Evolutionary conservation across 2,888 invertebrate genomes (phyloP), one percentile per base, ranked within the genome.

Genomic region (Spicauda simplicius): DNA sequence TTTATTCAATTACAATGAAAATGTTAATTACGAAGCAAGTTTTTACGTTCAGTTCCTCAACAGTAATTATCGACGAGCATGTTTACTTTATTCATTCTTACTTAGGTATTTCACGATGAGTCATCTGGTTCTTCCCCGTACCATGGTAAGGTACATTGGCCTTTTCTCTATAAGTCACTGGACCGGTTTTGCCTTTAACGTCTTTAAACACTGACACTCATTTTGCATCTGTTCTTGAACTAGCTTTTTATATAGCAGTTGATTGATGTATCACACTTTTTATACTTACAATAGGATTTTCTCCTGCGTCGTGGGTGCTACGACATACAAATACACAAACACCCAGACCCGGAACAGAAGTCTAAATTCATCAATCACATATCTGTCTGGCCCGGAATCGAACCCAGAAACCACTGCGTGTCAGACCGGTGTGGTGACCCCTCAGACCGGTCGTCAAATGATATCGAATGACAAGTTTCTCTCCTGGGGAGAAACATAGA

Each of bases 81-180:
- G 41, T 41, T 41, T 41, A 41, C 41, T 14, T 12, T 41, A 5
- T 41, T 14, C 14, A 41, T 10, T 14, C 14, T 41, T 14, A 41
- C 41, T 41, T 41, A 41, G 41, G 12, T 41, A 12, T 41, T 41
- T 50, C 50, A 30, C 14, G 30, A 33, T 60, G 50, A 4, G 30
- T 60, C 50, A 60, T 60, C 19, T 41, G 58, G 58, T 45, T 59
- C 58, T 48, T 59, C 58, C 58, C 58, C 58, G 33, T 59, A 20
- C 58, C 58, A 48, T 25, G 48, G 12, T 1, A 30, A 16, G 45
- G 58, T 59, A 16, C 58, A 16, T 48, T 59, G 20, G 20, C 58
- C 48, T 59, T 11, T 41, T 25, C 25, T 11, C 20, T 14, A 11
- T 48, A 41, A 11, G 58, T n/a, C 16, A 48, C 18, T 18, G 14